Conservation (phyloP, 1,140 invertebrate genomes). For the Drosophila pachea region DNA sequence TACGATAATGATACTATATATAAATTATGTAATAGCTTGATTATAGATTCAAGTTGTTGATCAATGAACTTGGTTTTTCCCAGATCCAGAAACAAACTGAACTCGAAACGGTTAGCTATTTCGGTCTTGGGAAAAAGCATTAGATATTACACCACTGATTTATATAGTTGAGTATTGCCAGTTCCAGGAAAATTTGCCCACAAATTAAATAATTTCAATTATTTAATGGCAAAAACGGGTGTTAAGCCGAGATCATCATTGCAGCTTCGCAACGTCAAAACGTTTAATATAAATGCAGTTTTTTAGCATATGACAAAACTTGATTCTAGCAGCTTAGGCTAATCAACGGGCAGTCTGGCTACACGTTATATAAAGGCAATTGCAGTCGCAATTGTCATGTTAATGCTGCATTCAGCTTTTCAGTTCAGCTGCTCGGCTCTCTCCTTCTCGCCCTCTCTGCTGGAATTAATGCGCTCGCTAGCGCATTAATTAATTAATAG, state of each 20-base stretch:
- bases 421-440: not conserved
- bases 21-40: conserved; percentile 42
- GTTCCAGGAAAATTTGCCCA: not conserved
- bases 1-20: too few species aligned
- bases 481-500: conserved; percentile 64
- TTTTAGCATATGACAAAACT: not conserved
- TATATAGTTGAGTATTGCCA: too few species aligned
- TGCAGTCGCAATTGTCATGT: conserved; percentile 20
- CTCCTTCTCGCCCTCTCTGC: not conserved
- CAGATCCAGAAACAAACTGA: conserved; percentile 24
- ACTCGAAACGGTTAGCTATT: conserved; percentile 13
- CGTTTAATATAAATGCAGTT: not conserved
- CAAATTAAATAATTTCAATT: not conserved
- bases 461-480: too few species aligned
- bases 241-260: too few species aligned
- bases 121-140: conserved; percentile 63
- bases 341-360: not conserved
- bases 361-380: not conserved
- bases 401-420: conserved; percentile 17
- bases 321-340: not conserved
- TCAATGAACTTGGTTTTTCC: conserved; percentile 68
- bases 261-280: not conserved
- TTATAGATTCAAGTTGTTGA: conserved; percentile 41
- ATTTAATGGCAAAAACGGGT: not conserved
- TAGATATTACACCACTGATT: not conserved